These are phyloP conservation scores for Theretra japonica DNA, from an alignment of 2,888 invertebrate genomes.

Conservation along the genomic window DNA sequence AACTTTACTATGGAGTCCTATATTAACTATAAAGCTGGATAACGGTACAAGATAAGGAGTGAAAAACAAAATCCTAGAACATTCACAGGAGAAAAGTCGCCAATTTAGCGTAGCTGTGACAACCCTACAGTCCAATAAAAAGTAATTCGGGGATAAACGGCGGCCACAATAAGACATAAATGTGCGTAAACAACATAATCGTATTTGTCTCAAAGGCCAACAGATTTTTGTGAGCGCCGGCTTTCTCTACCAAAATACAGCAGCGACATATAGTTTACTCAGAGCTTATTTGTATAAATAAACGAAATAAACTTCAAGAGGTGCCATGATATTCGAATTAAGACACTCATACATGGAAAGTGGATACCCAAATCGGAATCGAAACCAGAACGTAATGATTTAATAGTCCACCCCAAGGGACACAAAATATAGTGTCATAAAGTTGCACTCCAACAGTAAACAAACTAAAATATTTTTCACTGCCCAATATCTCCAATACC, in stretches of 20 bases:
- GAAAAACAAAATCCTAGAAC: conserved; percentile 10
- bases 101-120: conserved; percentile 22
- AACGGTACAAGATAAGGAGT: conserved; percentile 1
- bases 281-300: too few relatives aligned
- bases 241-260: neutral
- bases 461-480: neutral
- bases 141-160: conserved; percentile 34
- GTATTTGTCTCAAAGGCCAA: conserved; percentile 34
- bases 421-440: too few relatives aligned
- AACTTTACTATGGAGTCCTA: neutral
- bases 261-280: too few relatives aligned
- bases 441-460: too few relatives aligned
- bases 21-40: conserved; percentile 2
- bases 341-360: too few relatives aligned
- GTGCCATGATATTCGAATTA: too few relatives aligned
- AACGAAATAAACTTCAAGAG: too few relatives aligned
- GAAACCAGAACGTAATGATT: too few relatives aligned
- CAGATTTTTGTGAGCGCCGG: conserved; percentile 24
- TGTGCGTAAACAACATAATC: conserved; percentile 42
- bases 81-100: neutral
- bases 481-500: neutral
- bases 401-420: too few relatives aligned
- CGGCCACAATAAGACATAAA: conserved; percentile 41
- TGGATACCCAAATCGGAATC: too few relatives aligned
- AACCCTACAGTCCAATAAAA: conserved; percentile 31